A percentile compares a stretch with the other conserved stretches of the same genome.
phyloP scores from a whole-genome alignment of 1,140 invertebrate species.

The Pseudobourletiella spinata region DNA sequence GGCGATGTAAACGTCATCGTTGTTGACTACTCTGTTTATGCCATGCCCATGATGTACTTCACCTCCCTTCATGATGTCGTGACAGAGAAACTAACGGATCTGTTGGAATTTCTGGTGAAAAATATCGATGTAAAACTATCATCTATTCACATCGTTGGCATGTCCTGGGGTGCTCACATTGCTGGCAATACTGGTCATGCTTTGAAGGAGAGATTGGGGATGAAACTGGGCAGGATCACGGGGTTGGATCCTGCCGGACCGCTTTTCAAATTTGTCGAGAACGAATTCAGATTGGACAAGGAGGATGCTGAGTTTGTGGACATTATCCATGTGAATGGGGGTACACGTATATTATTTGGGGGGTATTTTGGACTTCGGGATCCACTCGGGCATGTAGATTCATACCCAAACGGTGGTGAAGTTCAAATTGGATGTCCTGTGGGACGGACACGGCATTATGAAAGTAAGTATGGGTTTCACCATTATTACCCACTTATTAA shows the following conservation, averaged over 20 bases:
- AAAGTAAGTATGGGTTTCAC: slow-evolving; percentile 15
- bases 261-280: slow-evolving; percentile 22
- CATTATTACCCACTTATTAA: not conserved
- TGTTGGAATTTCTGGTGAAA: slow-evolving; percentile 17
- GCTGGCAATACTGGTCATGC: slow-evolving; percentile 22
- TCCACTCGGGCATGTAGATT: slow-evolving; percentile 27
- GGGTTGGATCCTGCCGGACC: slow-evolving; percentile 27
- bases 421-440: slow-evolving; percentile 20
- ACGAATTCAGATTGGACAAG: slow-evolving; percentile 29
- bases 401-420: slow-evolving; percentile 22
- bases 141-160: slow-evolving; percentile 29
- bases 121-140: not conserved
- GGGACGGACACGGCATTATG: not conserved
- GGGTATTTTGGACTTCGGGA: slow-evolving; percentile 21
- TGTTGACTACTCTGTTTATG: slow-evolving; percentile 25
- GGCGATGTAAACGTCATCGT: slow-evolving; percentile 28
- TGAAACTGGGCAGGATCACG: slow-evolving; percentile 27
- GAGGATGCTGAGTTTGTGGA: slow-evolving; percentile 31
- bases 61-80: slow-evolving; percentile 24
- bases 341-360: slow-evolving; percentile 13
- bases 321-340: slow-evolving; percentile 29
- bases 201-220: slow-evolving; percentile 6
- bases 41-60: slow-evolving; percentile 18
- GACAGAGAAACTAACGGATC: slow-evolving; percentile 16
- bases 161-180: slow-evolving; percentile 25